These are phyloP conservation scores for Phrynocephalus forsythii DNA, from an alignment of 2,797 vertebrate species.

Conservation along the genomic window DNA sequence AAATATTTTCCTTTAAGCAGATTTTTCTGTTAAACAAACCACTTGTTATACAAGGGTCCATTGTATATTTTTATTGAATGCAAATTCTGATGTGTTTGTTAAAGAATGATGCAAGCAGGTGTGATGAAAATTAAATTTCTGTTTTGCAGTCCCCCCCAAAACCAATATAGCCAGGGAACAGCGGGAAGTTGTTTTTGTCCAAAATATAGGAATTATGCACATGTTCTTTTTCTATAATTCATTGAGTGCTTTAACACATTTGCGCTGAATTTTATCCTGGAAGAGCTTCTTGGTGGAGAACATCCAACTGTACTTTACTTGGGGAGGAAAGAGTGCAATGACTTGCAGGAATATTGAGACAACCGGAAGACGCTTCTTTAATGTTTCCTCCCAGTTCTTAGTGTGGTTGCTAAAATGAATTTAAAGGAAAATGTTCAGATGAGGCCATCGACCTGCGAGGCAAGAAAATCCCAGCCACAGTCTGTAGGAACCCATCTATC, in stretches of 20 bases:
- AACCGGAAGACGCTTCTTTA: too few species aligned
- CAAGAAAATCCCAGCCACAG: too few species aligned
- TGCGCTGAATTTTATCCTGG: background rate
- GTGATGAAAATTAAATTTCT: background rate
- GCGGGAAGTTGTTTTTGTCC: background rate
- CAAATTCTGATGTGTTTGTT: background rate
- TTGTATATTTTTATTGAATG: background rate
- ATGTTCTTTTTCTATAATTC: background rate
- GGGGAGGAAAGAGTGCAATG: too few species aligned
- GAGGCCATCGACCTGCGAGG: too few species aligned
- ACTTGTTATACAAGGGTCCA: too few species aligned
- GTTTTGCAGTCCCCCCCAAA: background rate
- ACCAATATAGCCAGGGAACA: background rate
- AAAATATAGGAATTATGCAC: slow-evolving; percentile 4
- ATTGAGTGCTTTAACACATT: slow-evolving; percentile 6
- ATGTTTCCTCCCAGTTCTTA: too few species aligned
- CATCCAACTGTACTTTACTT: background rate
- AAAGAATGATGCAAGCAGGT: background rate
- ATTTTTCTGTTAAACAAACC: too few species aligned
- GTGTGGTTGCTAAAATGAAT: too few species aligned
- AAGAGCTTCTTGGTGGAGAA: background rate
- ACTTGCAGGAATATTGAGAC: too few species aligned
- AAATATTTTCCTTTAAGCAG: too few species aligned
- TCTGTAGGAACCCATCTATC: too few species aligned
- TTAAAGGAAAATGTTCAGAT: too few species aligned